phyloP scores from a whole-genome alignment of 1,140 invertebrate species.

The Neuroterus valhalla region DNA sequence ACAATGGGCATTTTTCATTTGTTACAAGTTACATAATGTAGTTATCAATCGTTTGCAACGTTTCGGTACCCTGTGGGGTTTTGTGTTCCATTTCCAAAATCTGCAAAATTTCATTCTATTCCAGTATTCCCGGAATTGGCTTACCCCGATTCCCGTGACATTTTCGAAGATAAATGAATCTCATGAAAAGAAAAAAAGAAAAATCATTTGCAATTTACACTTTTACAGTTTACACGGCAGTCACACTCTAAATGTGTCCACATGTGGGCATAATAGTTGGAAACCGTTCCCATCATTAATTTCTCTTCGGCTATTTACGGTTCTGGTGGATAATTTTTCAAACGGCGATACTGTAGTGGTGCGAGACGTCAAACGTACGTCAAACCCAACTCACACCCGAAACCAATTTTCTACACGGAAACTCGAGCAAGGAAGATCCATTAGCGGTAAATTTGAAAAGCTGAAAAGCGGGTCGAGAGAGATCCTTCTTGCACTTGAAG shows the following conservation, averaged over 20 bases:
- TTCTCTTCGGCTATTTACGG: not conserved
- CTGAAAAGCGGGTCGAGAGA: not conserved
- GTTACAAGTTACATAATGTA: too few species aligned
- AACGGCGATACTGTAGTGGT: not conserved
- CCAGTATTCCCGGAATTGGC: not conserved
- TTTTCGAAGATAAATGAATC: constrained; percentile 5
- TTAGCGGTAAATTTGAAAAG: not conserved
- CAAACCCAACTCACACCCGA: not conserved
- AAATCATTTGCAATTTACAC: constrained; percentile 1
- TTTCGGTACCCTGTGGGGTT: too few species aligned
- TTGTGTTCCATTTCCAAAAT: not conserved
- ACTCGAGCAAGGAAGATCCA: not conserved
- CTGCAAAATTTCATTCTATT: not conserved
- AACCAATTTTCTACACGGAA: not conserved
- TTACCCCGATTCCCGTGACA: not conserved
- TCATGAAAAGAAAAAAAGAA: not conserved
- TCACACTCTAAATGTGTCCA: constrained; percentile 7
- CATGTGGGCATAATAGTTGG: constrained; percentile 1
- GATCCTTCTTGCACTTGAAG: constrained; percentile 13
- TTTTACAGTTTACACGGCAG: too few species aligned
- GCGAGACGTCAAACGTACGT: not conserved
- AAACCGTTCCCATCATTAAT: not conserved
- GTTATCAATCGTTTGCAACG: too few species aligned
- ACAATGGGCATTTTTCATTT: constrained; percentile 37
- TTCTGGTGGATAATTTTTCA: not conserved